These are phyloP conservation scores for Coregonus sp. DNA, from an alignment of 2,797 vertebrate species.

Conservation along the genomic window DNA sequence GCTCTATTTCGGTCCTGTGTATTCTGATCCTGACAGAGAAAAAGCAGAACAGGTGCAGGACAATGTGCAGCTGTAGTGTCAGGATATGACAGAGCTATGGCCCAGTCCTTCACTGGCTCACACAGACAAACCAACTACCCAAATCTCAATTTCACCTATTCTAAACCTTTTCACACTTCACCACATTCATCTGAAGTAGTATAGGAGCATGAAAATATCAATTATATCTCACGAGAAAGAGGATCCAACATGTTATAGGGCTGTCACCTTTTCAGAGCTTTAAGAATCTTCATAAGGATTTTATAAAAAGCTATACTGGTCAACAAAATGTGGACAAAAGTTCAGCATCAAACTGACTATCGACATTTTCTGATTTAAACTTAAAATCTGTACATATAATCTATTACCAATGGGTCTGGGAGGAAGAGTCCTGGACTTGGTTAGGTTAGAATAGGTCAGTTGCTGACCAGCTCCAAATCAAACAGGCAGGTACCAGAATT, in stretches of 20 bases:
- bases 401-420: not conserved
- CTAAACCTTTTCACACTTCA: not conserved
- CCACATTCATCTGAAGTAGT: not conserved
- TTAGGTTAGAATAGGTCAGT: not conserved
- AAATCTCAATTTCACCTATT: not conserved
- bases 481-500: not conserved
- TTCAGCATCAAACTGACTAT: not conserved
- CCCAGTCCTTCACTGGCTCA: constrained; percentile 37
- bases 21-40: constrained; percentile 55
- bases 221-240: not conserved
- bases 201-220: not conserved
- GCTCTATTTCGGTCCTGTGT: constrained; percentile 71
- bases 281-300: not conserved
- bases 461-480: not conserved
- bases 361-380: not conserved
- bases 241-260: not conserved
- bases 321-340: not conserved
- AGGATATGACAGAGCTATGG: constrained; percentile 1
- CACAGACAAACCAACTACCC: constrained; percentile 7
- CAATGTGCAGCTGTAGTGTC: constrained; percentile 69
- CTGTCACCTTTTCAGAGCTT: not conserved
- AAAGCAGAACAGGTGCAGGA: constrained; percentile 76
- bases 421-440: not conserved
- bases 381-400: not conserved
- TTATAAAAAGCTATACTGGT: not conserved